phyloP scores from a whole-genome alignment of 2,888 invertebrate genomes.

The Drosophila niveifrons region DNA sequence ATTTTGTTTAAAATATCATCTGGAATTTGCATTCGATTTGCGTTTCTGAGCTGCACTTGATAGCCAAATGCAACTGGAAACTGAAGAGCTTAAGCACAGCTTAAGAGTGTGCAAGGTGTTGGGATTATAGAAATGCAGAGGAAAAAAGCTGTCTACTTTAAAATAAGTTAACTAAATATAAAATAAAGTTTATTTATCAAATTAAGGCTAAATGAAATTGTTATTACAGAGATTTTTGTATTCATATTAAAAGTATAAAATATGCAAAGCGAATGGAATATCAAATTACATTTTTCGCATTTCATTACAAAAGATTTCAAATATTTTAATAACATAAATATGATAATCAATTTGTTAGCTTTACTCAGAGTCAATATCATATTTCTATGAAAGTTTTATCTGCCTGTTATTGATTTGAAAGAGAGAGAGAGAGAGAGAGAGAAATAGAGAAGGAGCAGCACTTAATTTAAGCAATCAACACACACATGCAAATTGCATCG shows the following conservation, averaged over 20 bases:
- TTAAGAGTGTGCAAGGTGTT: slow-evolving; percentile 23
- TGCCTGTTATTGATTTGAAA: slow-evolving; percentile 1
- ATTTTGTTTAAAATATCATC: slow-evolving; percentile 67
- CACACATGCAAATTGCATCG: slow-evolving; percentile 71
- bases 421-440: too few relatives aligned
- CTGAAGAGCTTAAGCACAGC: slow-evolving; percentile 37
- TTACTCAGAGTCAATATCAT: neutral
- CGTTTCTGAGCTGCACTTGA: slow-evolving; percentile 33
- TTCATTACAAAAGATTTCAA: too few relatives aligned
- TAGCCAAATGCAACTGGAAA: slow-evolving; percentile 31
- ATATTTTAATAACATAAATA: too few relatives aligned
- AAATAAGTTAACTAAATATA: neutral
- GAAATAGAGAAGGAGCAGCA: slow-evolving; percentile 21
- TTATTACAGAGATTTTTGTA: too few relatives aligned
- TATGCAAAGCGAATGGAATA: too few relatives aligned
- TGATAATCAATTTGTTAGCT: too few relatives aligned
- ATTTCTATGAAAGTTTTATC: neutral
- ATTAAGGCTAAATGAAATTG: too few relatives aligned
- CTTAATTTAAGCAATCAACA: slow-evolving; percentile 67
- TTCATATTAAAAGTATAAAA: too few relatives aligned
- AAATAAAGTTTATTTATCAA: too few relatives aligned
- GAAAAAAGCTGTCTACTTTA: neutral
- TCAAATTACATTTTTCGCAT: too few relatives aligned
- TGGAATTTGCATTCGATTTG: slow-evolving; percentile 69
- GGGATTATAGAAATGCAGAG: slow-evolving; percentile 11